Evolutionary conservation across 2,888 invertebrate genomes (phyloP).

Genomic region (Antheraea assamensis): DNA sequence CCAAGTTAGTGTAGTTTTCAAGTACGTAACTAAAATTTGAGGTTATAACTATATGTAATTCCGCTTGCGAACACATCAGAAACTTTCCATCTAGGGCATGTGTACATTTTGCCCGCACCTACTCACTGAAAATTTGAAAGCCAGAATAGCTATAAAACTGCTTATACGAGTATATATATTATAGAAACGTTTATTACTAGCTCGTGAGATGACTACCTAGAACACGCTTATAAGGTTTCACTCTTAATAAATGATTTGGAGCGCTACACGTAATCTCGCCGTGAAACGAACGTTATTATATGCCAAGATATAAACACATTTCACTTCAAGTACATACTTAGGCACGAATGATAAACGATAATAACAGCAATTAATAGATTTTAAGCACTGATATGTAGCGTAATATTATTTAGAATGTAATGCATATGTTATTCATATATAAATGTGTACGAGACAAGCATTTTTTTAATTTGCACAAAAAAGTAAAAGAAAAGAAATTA

Average conservation of each 20-base stretch:
- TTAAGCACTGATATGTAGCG: not conserved
- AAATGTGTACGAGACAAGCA: not conserved
- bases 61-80: not conserved
- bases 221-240: not conserved
- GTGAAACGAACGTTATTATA: not conserved
- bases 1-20: not conserved
- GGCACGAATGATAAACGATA: not conserved
- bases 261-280: not conserved
- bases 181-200: not conserved
- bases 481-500: too few species aligned
- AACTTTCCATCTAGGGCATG: not conserved
- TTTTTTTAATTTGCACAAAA: not conserved
- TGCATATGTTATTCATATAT: not conserved
- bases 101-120: not conserved
- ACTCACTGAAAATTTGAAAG: not conserved
- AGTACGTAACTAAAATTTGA: conserved; percentile 2
- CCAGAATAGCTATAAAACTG: not conserved
- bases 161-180: not conserved
- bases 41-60: not conserved
- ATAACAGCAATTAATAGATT: not conserved
- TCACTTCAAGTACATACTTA: not conserved
- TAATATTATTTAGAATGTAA: not conserved
- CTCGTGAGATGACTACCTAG: not conserved
- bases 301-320: not conserved
- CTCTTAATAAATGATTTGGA: not conserved